Evolutionary conservation across 2,888 invertebrate genomes (phyloP).

Genomic region (Entomobrya proxima): DNA sequence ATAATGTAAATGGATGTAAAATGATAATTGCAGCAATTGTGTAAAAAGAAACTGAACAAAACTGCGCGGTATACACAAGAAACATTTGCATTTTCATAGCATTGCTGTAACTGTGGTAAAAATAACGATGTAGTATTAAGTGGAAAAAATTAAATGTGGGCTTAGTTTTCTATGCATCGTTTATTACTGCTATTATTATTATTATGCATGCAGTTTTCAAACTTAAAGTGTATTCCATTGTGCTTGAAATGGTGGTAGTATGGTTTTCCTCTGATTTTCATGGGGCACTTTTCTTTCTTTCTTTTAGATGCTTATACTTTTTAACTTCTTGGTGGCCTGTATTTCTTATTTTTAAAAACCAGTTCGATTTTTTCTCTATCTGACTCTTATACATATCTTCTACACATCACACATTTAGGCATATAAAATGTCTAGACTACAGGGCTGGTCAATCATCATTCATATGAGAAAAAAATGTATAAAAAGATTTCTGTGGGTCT

Average conservation of each 20-base stretch:
- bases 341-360: constrained; percentile 66
- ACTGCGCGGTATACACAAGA: no score
- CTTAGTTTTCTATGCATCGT: background rate
- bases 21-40: no score
- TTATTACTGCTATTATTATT: background rate
- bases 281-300: constrained; percentile 38
- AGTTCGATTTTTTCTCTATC: constrained; percentile 48
- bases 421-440: constrained; percentile 64
- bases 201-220: constrained; percentile 63
- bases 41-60: no score
- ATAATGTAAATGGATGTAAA: no score
- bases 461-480: no score
- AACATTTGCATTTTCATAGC: no score
- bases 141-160: background rate
- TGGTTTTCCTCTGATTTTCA: no score
- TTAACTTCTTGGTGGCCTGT: constrained; percentile 60
- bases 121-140: no score
- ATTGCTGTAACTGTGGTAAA: no score
- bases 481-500: constrained; percentile 56
- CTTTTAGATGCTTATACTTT: no score
- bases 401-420: constrained; percentile 31
- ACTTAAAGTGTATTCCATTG: constrained; percentile 2
- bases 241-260: no score
- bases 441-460: constrained; percentile 64
- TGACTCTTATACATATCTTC: background rate